These are phyloP conservation scores for Percopsis transmontana DNA, from an alignment of 2,113 vertebrate genomes.

Conservation along the genomic window DNA sequence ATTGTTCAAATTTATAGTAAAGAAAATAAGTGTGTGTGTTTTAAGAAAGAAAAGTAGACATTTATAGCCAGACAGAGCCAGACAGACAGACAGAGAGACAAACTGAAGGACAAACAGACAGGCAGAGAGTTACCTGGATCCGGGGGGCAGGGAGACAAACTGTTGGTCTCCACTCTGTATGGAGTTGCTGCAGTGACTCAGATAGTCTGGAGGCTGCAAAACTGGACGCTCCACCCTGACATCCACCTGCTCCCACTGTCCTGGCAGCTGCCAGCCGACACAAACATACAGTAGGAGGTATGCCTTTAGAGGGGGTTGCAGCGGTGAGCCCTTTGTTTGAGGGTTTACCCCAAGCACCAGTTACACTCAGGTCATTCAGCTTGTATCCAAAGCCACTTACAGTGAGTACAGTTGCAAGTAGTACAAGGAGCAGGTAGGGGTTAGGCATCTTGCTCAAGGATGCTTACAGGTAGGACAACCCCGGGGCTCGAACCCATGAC, in stretches of 20 bases:
- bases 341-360: background rate
- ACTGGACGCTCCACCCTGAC: slow-evolving; percentile 82
- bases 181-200: slow-evolving; percentile 82
- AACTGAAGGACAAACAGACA: slow-evolving; percentile 14
- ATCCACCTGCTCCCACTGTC: slow-evolving; percentile 91
- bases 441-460: too few species aligned
- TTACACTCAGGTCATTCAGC: too few species aligned
- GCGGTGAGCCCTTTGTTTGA: background rate
- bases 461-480: too few species aligned
- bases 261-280: slow-evolving; percentile 79
- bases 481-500: too few species aligned
- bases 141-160: slow-evolving; percentile 85
- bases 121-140: slow-evolving; percentile 74
- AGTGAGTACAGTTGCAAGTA: too few species aligned
- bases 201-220: slow-evolving; percentile 70
- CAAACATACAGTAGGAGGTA: slow-evolving; percentile 2
- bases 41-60: too few species aligned
- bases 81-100: slow-evolving; percentile 7
- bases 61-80: background rate
- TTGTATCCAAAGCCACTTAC: too few species aligned
- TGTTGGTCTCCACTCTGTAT: slow-evolving; percentile 87
- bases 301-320: too few species aligned
- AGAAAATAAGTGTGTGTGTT: too few species aligned
- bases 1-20: too few species aligned
- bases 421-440: too few species aligned